A percentile compares a stretch with the other conserved stretches of the same genome.
phyloP scores from a whole-genome alignment of 2,797 vertebrate genomes.

The Pipistrellus nathusii region DNA sequence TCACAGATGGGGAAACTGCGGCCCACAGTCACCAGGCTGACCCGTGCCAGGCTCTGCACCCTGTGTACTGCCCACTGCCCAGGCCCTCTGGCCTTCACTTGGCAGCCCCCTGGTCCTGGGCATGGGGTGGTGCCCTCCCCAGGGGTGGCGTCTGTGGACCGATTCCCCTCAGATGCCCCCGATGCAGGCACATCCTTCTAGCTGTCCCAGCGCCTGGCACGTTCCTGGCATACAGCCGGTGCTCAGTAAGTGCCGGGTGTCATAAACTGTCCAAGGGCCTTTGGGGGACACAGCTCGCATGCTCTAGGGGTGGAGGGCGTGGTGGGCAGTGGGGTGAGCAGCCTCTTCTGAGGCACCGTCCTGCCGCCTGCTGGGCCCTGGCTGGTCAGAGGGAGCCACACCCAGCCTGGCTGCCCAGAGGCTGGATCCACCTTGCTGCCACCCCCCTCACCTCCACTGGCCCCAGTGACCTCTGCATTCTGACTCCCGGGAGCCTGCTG shows the following conservation, averaged over 20 bases:
- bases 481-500: not conserved
- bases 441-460: not conserved
- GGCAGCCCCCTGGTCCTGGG: not conserved
- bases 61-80: accelerated
- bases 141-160: not conserved
- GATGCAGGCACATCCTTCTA: no score
- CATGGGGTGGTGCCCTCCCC: accelerated
- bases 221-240: no score
- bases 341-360: not conserved
- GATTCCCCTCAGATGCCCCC: no score
- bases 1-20: not conserved
- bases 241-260: not conserved
- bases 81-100: not conserved
- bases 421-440: not conserved
- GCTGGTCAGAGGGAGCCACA: not conserved
- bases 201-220: not conserved
- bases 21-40: not conserved
- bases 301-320: not conserved
- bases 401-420: not conserved
- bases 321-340: not conserved
- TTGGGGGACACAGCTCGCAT: accelerated
- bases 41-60: accelerated
- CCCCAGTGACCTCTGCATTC: not conserved
- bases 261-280: not conserved
- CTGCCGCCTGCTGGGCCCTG: not conserved